Percentiles rank a stretch among this genome's conserved stretches.
Evolutionary conservation across 1,140 invertebrate species (phyloP).

Genomic region (Planococcus citri): DNA sequence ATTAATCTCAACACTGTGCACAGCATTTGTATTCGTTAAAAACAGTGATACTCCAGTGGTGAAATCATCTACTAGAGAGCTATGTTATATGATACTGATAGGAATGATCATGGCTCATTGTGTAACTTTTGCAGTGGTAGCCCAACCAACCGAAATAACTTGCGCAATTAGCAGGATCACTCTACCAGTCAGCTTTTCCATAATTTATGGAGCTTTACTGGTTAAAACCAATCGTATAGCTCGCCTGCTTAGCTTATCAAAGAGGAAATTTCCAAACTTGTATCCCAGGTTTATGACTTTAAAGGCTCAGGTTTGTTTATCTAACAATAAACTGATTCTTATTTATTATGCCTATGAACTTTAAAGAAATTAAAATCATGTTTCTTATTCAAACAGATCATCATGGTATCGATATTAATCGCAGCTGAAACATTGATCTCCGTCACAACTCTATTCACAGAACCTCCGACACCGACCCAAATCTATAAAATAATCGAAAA

Average conservation of each 20-base stretch:
- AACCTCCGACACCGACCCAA: not conserved
- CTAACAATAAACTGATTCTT: too few species aligned
- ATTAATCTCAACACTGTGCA: constrained; percentile 44
- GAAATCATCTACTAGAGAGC: constrained; percentile 51
- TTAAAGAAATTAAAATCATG: too few species aligned
- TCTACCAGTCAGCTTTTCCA: constrained; percentile 73
- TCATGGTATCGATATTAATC: not conserved
- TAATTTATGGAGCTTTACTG: constrained; percentile 78
- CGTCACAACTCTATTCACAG: not conserved
- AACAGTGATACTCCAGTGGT: constrained; percentile 57
- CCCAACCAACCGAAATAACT: constrained; percentile 49
- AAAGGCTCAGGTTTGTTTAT: constrained; percentile 33
- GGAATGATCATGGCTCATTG: constrained; percentile 42
- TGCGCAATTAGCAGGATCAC: constrained; percentile 56
- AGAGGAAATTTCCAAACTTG: constrained; percentile 77
- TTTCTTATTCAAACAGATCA: too few species aligned
- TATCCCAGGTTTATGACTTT: constrained; percentile 81
- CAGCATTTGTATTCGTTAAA: constrained; percentile 46
- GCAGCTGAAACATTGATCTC: not conserved
- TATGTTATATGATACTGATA: constrained; percentile 55
- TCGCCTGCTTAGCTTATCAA: constrained; percentile 78
- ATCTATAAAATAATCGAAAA: not conserved
- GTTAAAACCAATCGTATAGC: constrained; percentile 87
- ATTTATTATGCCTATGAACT: not conserved
- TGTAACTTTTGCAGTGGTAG: constrained; percentile 54